Percentiles rank a stretch among this genome's conserved stretches.
These are phyloP conservation scores for Solenopsis invicta DNA, from an alignment of 1,140 invertebrate species.

Conservation along the genomic window DNA sequence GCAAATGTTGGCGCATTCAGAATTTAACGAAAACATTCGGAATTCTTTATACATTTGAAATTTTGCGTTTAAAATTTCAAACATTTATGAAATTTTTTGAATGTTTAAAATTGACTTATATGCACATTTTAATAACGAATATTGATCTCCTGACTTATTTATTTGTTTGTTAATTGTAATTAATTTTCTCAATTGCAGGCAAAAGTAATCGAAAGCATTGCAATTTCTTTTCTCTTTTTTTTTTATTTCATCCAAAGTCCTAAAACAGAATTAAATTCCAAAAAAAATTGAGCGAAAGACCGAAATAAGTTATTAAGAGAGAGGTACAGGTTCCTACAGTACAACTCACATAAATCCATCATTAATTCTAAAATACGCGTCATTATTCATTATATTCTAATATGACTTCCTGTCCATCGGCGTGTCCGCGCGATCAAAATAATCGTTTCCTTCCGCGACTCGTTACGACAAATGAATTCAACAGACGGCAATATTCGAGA, in stretches of 20 bases:
- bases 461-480: slow-evolving; percentile 36
- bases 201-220: not conserved
- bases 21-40: slow-evolving; percentile 33
- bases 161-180: not conserved
- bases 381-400: slow-evolving; percentile 38
- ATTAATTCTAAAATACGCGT: slow-evolving; percentile 15
- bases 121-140: not conserved
- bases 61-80: not conserved
- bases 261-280: not conserved
- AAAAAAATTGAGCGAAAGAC: not conserved
- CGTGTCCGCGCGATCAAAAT: not conserved
- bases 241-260: not conserved
- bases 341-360: not conserved
- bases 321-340: not conserved
- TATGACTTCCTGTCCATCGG: slow-evolving; percentile 25
- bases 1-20: not conserved
- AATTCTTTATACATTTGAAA: slow-evolving; percentile 4
- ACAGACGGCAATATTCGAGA: slow-evolving; percentile 37
- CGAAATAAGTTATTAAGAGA: slow-evolving; percentile 6
- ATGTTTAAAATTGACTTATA: slow-evolving; percentile 8
- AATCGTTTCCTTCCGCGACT: slow-evolving; percentile 34
- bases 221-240: not conserved
- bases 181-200: not conserved
- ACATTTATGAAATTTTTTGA: slow-evolving; percentile 12
- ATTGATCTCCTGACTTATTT: not conserved